Base-by-base conservation (phyloP, 2,888 invertebrate genomes). In the Rotaria socialis region DNA sequence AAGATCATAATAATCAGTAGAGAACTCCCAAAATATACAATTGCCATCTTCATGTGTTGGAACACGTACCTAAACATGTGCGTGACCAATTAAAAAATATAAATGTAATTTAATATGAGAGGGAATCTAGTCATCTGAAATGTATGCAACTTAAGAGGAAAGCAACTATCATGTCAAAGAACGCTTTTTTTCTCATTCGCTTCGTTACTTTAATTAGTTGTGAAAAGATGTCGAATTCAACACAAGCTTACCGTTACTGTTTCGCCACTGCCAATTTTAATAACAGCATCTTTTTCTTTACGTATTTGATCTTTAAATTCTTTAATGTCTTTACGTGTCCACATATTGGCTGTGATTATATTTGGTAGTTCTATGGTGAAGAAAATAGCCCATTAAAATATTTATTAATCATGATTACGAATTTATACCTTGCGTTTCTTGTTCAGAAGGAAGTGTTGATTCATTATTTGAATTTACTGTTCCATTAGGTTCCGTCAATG, bases 1-100 rank as follows among this genome's bases (percentile, higher is more conserved):
- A 52, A 99, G 95, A 91, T 99, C 99, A 90, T 97, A 99, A 90
- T 94, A 94, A 91, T 99, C 99, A 0, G 99, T 98, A 24, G 97
- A 97, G 91, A 99, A 99, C 92, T 99, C 99, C 98, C 98, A 99
- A 92, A 96, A 98, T 67, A 99, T 93, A 89, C 95, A 95, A 3
- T 94, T 94, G 0, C 98, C 98, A 89, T 95, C 95, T 88, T 94
- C 94, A 90, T 97, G 96, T 0, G 99, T 99, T 16, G 99, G 99
- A 86, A 99, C 98, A 67, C 98, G 93, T 6, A 94, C 85, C 85
- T 85, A 41, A 43, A 85, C 35, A 35, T 35, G 35, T 35, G 2
- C 2, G 35, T 35, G 35, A 35, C 2, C 2, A 35, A 35, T 35
- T 35, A 35, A 35, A 35, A n/a, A n/a, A n/a, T n/a, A n/a, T n/a